These are phyloP conservation scores for Pristionchus arcanus DNA, from an alignment of 2,888 invertebrate genomes.

Conservation along the genomic window DNA sequence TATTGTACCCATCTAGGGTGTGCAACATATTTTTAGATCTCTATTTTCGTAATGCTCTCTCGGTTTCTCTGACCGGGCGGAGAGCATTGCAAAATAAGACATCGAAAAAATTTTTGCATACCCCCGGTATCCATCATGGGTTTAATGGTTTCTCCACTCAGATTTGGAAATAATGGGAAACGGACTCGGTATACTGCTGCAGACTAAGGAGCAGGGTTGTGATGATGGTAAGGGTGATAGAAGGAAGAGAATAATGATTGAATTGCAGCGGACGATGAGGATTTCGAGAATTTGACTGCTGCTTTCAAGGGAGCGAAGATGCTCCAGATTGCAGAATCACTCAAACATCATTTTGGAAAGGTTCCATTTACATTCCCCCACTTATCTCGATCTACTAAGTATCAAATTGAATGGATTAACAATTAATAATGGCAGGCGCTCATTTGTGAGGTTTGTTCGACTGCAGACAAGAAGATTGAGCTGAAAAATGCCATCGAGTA, in stretches of 20 bases:
- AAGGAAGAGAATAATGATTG: not conserved
- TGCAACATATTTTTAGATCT: too few relatives aligned
- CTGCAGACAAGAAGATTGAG: constrained; percentile 10
- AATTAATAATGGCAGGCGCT: not conserved
- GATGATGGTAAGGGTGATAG: not conserved
- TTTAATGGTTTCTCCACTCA: not conserved
- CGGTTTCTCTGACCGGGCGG: not conserved
- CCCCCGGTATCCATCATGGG: not conserved
- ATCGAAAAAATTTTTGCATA: too few relatives aligned
- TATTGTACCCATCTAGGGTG: not conserved
- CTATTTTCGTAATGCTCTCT: too few relatives aligned
- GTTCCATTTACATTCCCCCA: not conserved
- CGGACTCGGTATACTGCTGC: not conserved
- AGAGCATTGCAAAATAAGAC: not conserved
- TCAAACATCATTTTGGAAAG: constrained; percentile 35
- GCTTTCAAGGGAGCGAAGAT: constrained; percentile 10
- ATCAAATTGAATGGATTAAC: not conserved
- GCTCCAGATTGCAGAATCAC: constrained; percentile 26
- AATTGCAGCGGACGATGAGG: constrained; percentile 9
- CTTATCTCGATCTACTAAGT: not conserved
- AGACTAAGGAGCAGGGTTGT: not conserved
- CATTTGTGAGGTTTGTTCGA: constrained; percentile 8
- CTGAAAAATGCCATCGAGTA: constrained; percentile 39
- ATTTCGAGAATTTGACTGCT: not conserved
- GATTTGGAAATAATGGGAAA: not conserved